These are phyloP conservation scores for Caenorhabditis remanei DNA, from an alignment of 1,140 invertebrate species.

Conservation along the genomic window DNA sequence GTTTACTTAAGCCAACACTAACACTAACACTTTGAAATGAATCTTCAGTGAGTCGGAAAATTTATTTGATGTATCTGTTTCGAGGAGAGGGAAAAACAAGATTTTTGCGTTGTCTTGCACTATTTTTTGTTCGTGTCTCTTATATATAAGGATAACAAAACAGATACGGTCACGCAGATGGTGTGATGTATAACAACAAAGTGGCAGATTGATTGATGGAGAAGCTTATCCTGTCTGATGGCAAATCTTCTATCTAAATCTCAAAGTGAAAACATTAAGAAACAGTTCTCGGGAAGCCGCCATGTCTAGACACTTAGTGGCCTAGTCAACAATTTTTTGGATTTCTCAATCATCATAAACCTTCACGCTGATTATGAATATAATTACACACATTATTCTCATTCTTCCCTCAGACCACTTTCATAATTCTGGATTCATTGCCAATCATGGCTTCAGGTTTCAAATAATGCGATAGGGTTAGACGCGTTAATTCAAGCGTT, in stretches of 20 bases:
- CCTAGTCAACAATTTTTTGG: too few relatives aligned
- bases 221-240: conserved; percentile 14
- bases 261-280: neutral
- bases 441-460: conserved; percentile 39
- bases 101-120: conserved; percentile 17
- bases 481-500: conserved; percentile 51
- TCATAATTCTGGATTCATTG: conserved; percentile 26
- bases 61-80: conserved; percentile 54
- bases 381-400: neutral
- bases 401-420: neutral
- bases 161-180: conserved; percentile 48
- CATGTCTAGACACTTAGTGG: neutral
- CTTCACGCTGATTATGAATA: neutral
- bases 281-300: too few relatives aligned
- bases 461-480: conserved; percentile 55
- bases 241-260: neutral
- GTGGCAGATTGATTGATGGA: conserved; percentile 44
- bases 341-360: too few relatives aligned
- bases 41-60: conserved; percentile 49
- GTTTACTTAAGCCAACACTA: conserved; percentile 24
- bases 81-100: conserved; percentile 33
- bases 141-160: conserved; percentile 4
- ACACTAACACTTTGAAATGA: conserved; percentile 34
- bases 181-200: conserved; percentile 7
- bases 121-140: neutral